Percentiles rank a stretch among this genome's conserved stretches.
Conservation (phyloP, 1,140 invertebrate species). For the Drosophila pallidifrons region DNA sequence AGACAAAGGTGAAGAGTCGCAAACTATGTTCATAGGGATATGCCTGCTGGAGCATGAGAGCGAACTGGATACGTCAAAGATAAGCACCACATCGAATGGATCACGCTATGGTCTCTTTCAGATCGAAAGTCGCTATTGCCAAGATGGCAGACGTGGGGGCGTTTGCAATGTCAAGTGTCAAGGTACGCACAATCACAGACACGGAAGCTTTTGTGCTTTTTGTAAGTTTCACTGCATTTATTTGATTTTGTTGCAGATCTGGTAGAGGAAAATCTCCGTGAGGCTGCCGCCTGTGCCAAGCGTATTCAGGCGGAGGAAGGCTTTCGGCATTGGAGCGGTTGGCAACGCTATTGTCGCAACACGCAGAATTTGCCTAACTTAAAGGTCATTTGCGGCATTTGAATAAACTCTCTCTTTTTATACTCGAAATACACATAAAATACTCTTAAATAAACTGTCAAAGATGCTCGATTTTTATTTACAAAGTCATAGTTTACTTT, state of each 20-base stretch:
- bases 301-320: slow-evolving; percentile 87
- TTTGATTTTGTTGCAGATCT: slow-evolving; percentile 84
- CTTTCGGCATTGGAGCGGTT: slow-evolving; percentile 89
- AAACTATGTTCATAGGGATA: slow-evolving; percentile 86
- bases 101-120: slow-evolving; percentile 90
- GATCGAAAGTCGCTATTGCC: slow-evolving; percentile 69
- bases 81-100: slow-evolving; percentile 87
- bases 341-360: slow-evolving; percentile 88
- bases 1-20: background rate
- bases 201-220: background rate
- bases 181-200: slow-evolving; percentile 37
- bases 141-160: slow-evolving; percentile 55
- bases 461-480: too few species aligned
- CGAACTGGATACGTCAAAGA: slow-evolving; percentile 87
- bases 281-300: slow-evolving; percentile 89
- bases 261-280: slow-evolving; percentile 88
- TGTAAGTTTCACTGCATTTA: background rate
- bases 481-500: background rate
- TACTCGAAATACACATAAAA: background rate
- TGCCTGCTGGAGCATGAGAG: slow-evolving; percentile 90
- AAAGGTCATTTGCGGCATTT: slow-evolving; percentile 65
- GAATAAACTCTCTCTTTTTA: background rate
- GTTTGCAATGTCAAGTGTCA: slow-evolving; percentile 72
- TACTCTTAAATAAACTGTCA: background rate
- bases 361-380: slow-evolving; percentile 87